A percentile compares a stretch with the other conserved stretches of the same genome.
phyloP scores from a whole-genome alignment of 2,888 invertebrate species.

The Agrochola litura region DNA sequence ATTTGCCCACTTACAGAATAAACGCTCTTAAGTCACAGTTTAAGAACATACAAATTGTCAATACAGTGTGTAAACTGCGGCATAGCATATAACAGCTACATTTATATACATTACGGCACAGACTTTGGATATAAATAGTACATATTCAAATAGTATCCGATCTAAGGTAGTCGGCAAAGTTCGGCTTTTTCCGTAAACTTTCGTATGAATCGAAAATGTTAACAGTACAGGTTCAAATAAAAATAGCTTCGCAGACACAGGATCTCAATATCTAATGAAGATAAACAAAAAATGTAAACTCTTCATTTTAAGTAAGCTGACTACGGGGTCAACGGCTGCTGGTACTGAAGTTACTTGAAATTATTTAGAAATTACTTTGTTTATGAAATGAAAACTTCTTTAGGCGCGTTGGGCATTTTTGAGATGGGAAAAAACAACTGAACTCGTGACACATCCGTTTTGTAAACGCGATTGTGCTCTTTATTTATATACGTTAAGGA shows the following conservation, averaged over 20 bases:
- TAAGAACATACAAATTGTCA: not conserved
- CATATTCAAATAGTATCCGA: constrained; percentile 28
- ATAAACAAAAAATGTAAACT: not conserved
- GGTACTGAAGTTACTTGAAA: not conserved
- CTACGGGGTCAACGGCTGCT: not conserved
- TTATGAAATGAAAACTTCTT: too few relatives aligned
- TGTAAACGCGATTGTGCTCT: too few relatives aligned
- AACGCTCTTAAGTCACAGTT: too few relatives aligned
- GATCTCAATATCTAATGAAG: not conserved
- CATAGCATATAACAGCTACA: constrained; percentile 17
- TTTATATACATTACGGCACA: constrained; percentile 40
- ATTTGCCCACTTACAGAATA: too few relatives aligned
- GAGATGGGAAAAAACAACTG: too few relatives aligned
- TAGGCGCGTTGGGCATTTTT: too few relatives aligned
- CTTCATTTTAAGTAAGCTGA: not conserved
- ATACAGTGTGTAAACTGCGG: constrained; percentile 9
- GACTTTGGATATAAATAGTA: constrained; percentile 40
- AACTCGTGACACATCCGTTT: too few relatives aligned
- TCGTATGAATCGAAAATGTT: not conserved
- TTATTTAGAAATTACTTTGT: not conserved
- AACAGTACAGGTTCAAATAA: not conserved
- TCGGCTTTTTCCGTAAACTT: constrained; percentile 11
- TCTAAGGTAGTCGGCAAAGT: constrained; percentile 26
- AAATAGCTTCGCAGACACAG: not conserved
- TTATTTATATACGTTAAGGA: too few relatives aligned